These are phyloP conservation scores for Indicator indicator DNA, from an alignment of 2,113 vertebrate species.

Conservation along the genomic window DNA sequence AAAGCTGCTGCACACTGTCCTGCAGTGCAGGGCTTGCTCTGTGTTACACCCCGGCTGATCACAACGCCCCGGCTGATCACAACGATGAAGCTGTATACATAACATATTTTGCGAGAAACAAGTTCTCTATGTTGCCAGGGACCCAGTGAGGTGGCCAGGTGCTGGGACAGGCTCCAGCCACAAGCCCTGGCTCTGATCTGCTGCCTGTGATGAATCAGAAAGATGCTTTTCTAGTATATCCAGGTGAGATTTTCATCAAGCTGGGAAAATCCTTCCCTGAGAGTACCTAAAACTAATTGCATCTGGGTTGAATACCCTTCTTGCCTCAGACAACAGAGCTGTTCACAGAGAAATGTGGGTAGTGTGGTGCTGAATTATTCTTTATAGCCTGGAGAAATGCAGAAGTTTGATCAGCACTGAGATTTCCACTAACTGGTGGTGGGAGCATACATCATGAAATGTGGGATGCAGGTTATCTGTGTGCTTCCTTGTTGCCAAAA, in stretches of 20 bases:
- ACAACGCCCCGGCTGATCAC: no score
- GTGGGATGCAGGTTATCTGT: background rate
- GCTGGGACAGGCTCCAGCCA: no score
- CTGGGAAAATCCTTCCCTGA: background rate
- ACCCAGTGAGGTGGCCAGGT: background rate
- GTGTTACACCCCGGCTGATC: rapidly evolving
- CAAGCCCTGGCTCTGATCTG: background rate
- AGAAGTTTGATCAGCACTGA: background rate
- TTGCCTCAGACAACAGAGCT: background rate
- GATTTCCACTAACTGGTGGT: background rate
- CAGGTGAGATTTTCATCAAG: background rate
- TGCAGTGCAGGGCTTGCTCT: background rate
- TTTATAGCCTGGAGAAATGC: background rate
- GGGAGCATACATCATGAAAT: rapidly evolving
- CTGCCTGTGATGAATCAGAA: background rate
- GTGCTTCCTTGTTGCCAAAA: rapidly evolving
- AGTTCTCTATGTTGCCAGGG: background rate
- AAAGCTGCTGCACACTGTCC: background rate
- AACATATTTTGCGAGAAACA: no score
- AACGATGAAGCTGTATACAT: rapidly evolving
- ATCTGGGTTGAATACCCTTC: background rate
- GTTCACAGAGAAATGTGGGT: background rate
- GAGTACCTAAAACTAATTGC: background rate
- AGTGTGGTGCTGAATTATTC: background rate
- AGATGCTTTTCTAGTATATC: background rate